Evolutionary conservation across 2,113 vertebrate species (phyloP).

Genomic region (Bagarius yarrelli): DNA sequence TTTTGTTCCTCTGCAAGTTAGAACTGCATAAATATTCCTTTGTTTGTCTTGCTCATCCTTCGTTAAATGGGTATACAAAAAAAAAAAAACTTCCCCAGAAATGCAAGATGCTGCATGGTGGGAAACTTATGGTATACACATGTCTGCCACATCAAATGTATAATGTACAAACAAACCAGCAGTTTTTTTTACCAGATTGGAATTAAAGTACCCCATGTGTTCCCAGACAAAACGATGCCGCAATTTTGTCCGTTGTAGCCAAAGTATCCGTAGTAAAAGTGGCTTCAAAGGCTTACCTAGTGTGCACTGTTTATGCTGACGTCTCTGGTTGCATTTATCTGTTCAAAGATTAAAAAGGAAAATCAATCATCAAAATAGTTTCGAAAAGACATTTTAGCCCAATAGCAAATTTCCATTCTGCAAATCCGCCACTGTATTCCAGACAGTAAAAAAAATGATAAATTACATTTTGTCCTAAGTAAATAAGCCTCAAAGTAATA

Average conservation of each 20-base stretch:
- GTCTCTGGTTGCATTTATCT: neutral
- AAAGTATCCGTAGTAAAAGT: neutral
- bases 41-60: neutral
- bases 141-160: slow-evolving; percentile 31
- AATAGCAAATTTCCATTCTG: neutral
- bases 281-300: neutral
- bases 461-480: slow-evolving; percentile 11
- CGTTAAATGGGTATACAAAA: slow-evolving; percentile 7
- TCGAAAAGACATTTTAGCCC: neutral
- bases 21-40: neutral
- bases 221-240: neutral
- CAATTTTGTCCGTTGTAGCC: neutral
- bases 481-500: neutral
- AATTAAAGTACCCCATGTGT: neutral
- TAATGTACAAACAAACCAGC: slow-evolving; percentile 1
- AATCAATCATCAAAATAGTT: neutral
- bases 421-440: neutral
- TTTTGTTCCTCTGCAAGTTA: neutral
- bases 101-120: slow-evolving; percentile 31
- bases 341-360: neutral
- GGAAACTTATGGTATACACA: slow-evolving; percentile 1
- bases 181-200: neutral
- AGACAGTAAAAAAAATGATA: slow-evolving; percentile 18
- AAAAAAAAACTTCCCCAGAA: slow-evolving; percentile 27
- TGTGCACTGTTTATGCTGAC: neutral